These are phyloP conservation scores for Lepidocyrtinus sp. DNA, from an alignment of 2,888 invertebrate genomes.

Conservation along the genomic window DNA sequence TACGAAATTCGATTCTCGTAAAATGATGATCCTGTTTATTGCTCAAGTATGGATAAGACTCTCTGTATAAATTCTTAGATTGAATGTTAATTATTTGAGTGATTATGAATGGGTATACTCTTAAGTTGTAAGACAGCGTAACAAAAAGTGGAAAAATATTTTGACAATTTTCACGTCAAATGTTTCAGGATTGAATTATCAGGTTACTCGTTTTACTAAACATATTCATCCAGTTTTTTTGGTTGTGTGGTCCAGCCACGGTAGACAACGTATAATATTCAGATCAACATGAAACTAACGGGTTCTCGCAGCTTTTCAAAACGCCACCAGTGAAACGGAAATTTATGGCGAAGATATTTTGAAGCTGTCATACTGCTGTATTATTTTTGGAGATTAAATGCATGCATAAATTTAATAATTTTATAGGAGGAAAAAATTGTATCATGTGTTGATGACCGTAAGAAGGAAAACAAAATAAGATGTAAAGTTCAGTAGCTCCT, in stretches of 20 bases:
- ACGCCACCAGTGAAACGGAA: slow-evolving; percentile 13
- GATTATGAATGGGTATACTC: not conserved
- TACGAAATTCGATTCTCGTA: slow-evolving; percentile 29
- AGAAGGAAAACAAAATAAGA: slow-evolving; percentile 18
- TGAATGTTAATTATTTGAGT: slow-evolving; percentile 4
- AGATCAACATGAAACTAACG: slow-evolving; percentile 26
- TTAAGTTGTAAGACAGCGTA: too few species aligned
- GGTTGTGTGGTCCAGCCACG: slow-evolving; percentile 43
- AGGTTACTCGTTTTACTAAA: slow-evolving; percentile 22
- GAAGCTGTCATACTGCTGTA: not conserved
- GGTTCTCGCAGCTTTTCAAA: not conserved
- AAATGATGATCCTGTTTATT: not conserved
- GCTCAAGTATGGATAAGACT: not conserved
- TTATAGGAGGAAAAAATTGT: not conserved
- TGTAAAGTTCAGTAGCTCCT: slow-evolving; percentile 16
- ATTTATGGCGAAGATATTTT: slow-evolving; percentile 10
- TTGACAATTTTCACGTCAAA: slow-evolving; percentile 59
- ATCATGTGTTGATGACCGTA: slow-evolving; percentile 18
- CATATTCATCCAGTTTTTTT: slow-evolving; percentile 35
- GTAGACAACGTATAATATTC: not conserved
- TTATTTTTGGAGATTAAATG: slow-evolving; percentile 15
- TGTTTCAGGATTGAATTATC: slow-evolving; percentile 45
- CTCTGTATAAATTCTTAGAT: too few species aligned
- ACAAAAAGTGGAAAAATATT: slow-evolving; percentile 16
- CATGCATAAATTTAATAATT: slow-evolving; percentile 1